Conservation (phyloP, 2,888 invertebrate genomes). For the Blastobasis lacticolella region DNA sequence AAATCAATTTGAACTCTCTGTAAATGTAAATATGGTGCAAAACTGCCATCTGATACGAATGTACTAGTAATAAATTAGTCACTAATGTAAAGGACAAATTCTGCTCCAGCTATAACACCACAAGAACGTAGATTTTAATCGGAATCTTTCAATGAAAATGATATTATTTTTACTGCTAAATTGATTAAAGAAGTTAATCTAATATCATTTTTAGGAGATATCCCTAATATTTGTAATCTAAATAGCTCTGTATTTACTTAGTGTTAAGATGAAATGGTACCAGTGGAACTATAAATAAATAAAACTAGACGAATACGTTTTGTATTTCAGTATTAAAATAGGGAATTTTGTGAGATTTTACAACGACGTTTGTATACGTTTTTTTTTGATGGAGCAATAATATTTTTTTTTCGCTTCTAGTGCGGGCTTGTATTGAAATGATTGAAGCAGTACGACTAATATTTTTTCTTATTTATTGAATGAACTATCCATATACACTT, state of each 20-base stretch:
- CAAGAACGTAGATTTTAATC: constrained; percentile 22
- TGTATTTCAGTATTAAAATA: constrained; percentile 62
- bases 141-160: constrained; percentile 14
- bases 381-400: constrained; percentile 26
- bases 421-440: constrained; percentile 15
- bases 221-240: no score
- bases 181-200: no score
- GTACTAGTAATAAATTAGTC: constrained; percentile 6
- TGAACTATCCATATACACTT: no score
- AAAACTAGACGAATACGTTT: constrained; percentile 19
- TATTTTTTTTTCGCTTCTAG: constrained; percentile 22
- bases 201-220: no score
- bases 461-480: no score
- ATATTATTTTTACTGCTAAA: background rate
- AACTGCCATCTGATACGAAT: constrained; percentile 36
- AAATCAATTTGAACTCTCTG: constrained; percentile 24
- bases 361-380: constrained; percentile 62
- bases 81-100: constrained; percentile 18
- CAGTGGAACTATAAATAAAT: constrained; percentile 25
- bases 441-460: background rate
- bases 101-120: constrained; percentile 48
- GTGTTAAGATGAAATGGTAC: constrained; percentile 47
- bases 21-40: constrained; percentile 39
- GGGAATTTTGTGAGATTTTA: constrained; percentile 66
- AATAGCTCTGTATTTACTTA: constrained; percentile 36